Evolutionary conservation across 2,888 invertebrate species (phyloP).

Genomic region (Drosophila anomelani): DNA sequence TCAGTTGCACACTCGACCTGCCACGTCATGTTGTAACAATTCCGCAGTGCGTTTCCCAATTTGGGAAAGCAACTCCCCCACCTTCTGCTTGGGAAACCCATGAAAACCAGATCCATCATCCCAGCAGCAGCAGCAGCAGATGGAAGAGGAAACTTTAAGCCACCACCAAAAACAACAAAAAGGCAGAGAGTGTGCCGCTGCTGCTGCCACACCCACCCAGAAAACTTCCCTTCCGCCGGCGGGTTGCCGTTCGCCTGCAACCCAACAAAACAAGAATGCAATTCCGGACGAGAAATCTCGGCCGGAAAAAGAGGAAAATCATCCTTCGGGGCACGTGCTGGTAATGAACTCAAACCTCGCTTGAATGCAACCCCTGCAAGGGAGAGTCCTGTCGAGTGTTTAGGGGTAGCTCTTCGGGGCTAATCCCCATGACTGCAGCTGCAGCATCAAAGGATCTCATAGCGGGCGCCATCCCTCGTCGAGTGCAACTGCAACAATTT

Average conservation of each 20-base stretch:
- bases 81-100: background rate
- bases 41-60: constrained; percentile 24
- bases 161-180: constrained; percentile 58
- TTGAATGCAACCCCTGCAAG: constrained; percentile 52
- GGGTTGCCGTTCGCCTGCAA: constrained; percentile 13
- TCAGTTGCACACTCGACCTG: constrained; percentile 24
- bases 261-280: constrained; percentile 45
- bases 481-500: constrained; percentile 56
- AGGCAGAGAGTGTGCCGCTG: constrained; percentile 2
- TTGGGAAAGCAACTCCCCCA: constrained; percentile 3
- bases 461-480: constrained; percentile 22
- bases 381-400: constrained; percentile 29
- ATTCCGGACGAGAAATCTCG: constrained; percentile 63
- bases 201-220: constrained; percentile 16
- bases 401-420: constrained; percentile 37
- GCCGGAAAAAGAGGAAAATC: constrained; percentile 40
- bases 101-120: constrained; percentile 37
- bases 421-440: constrained; percentile 62
- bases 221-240: constrained; percentile 7
- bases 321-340: constrained; percentile 65
- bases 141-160: constrained; percentile 58
- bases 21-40: constrained; percentile 42
- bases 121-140: constrained; percentile 1
- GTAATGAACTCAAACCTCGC: constrained; percentile 69
- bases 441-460: constrained; percentile 62